Percentiles rank a stretch among this genome's conserved stretches.
phyloP scores from a whole-genome alignment of 2,113 vertebrate species.

The Spea bombifrons region DNA sequence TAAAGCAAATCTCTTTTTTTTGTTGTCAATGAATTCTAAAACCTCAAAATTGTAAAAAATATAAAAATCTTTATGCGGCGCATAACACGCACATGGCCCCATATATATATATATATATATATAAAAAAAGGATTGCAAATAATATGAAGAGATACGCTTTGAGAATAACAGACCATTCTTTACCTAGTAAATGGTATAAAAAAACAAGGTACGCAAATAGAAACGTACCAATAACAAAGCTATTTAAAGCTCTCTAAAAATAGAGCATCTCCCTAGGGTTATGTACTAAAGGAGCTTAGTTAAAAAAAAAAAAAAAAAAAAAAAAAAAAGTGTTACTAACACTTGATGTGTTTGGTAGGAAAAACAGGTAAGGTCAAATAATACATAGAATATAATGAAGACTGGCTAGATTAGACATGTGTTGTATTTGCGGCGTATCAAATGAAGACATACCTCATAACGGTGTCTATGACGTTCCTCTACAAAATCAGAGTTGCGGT shows the following conservation, averaged over 20 bases:
- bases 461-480: constrained; percentile 76
- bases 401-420: too few relatives aligned
- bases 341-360: neutral
- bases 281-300: neutral
- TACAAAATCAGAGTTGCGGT: constrained; percentile 64
- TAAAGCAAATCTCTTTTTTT: too few relatives aligned
- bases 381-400: too few relatives aligned
- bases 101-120: too few relatives aligned
- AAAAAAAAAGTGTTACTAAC: neutral
- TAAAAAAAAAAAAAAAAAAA: neutral
- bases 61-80: too few relatives aligned
- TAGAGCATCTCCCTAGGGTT: neutral
- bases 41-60: too few relatives aligned
- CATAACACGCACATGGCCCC: too few relatives aligned
- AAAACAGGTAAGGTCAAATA: too few relatives aligned
- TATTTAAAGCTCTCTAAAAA: neutral
- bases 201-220: neutral
- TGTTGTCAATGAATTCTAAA: too few relatives aligned
- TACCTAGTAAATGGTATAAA: neutral
- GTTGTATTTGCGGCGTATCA: constrained; percentile 59
- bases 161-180: too few relatives aligned
- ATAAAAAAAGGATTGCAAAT: too few relatives aligned
- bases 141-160: too few relatives aligned
- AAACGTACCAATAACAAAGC: neutral
- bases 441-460: constrained; percentile 66